These are phyloP conservation scores for Anodontia alba DNA, from an alignment of 2,888 invertebrate genomes.

Conservation along the genomic window DNA sequence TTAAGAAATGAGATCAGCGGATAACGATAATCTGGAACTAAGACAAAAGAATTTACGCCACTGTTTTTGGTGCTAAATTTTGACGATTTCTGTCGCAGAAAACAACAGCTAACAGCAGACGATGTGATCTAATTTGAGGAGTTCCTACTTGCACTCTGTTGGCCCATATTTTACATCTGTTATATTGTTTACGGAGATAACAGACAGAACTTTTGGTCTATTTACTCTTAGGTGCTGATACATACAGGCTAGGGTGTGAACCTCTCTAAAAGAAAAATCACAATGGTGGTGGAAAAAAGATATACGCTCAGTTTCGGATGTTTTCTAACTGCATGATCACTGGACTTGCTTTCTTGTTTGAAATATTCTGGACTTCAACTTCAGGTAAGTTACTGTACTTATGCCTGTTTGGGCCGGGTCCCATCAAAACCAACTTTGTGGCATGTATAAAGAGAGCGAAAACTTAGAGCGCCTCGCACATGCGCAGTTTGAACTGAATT, in stretches of 20 bases:
- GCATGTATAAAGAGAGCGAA: no score
- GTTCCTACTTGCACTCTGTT: background rate
- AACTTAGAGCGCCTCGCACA: no score
- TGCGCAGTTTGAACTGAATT: no score
- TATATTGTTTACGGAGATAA: constrained; percentile 13
- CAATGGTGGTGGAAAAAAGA: background rate
- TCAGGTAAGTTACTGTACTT: no score
- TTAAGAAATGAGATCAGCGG: background rate
- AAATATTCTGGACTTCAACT: no score
- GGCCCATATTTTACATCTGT: background rate
- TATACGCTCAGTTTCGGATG: no score
- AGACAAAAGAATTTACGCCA: constrained; percentile 1
- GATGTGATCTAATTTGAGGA: background rate
- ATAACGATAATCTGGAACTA: background rate
- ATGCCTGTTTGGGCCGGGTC: no score
- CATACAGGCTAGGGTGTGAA: constrained; percentile 3
- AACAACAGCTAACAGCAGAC: background rate
- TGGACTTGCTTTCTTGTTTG: no score
- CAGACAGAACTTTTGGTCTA: constrained; percentile 2
- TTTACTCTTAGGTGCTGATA: background rate
- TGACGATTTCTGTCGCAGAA: background rate
- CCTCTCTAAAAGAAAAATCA: background rate
- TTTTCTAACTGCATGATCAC: no score
- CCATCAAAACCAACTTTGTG: no score
- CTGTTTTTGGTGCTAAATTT: background rate